Evolutionary conservation across 2,888 invertebrate genomes (phyloP).

Genomic region (Drosophila borborema): DNA sequence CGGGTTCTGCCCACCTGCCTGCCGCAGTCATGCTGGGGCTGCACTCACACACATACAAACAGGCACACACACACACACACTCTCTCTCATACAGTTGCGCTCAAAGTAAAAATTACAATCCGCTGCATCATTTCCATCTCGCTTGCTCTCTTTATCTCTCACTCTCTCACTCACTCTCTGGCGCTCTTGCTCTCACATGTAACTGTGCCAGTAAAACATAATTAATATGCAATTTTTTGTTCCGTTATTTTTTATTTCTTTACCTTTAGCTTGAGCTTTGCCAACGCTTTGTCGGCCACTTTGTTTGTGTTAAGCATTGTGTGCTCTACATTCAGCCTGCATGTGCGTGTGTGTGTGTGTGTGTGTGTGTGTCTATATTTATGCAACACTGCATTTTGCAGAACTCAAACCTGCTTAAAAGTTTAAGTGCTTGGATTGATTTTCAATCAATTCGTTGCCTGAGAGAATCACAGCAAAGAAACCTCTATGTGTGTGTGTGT

Average conservation of each 20-base stretch:
- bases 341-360: conserved; percentile 9
- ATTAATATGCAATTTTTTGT: conserved; percentile 78
- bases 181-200: conserved; percentile 43
- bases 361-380: conserved; percentile 62
- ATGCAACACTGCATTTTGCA: conserved; percentile 76
- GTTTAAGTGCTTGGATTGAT: conserved; percentile 75
- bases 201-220: conserved; percentile 79
- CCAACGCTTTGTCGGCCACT: conserved; percentile 68
- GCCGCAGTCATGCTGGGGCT: conserved; percentile 4
- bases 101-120: conserved; percentile 68
- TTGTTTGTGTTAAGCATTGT: conserved; percentile 60
- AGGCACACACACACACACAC: neutral
- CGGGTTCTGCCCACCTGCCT: conserved; percentile 12
- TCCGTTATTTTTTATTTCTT: conserved; percentile 48
- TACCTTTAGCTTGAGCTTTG: conserved; percentile 61
- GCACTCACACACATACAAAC: neutral
- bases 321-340: conserved; percentile 7
- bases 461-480: conserved; percentile 7
- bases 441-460: conserved; percentile 64
- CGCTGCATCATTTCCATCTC: neutral
- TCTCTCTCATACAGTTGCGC: conserved; percentile 10
- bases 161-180: neutral
- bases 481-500: conserved; percentile 2
- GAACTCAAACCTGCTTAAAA: conserved; percentile 76
- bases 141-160: neutral